Evolutionary conservation across 2,797 vertebrate genomes (phyloP).

Genomic region (Trichosurus vulpecula): DNA sequence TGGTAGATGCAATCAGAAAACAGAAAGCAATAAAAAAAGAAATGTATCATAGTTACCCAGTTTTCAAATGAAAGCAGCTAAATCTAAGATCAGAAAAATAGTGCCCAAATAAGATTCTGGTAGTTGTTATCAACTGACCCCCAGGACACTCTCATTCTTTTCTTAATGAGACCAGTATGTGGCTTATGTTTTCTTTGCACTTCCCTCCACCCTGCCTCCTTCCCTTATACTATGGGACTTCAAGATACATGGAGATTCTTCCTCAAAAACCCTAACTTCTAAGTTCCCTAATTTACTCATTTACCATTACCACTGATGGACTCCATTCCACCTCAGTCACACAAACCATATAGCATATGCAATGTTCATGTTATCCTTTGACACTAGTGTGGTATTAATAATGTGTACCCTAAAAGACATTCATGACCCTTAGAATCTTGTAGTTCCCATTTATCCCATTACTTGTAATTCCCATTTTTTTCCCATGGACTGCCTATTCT

Average conservation of each 20-base stretch:
- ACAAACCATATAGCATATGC: neutral
- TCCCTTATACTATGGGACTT: neutral
- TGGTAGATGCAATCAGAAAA: constrained; percentile 47
- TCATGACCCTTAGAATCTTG: no score
- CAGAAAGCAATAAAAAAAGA: constrained; percentile 17
- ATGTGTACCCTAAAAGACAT: neutral
- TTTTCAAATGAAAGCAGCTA: constrained; percentile 10
- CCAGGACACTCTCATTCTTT: neutral
- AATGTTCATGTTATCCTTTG: neutral
- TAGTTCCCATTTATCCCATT: no score
- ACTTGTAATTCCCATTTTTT: no score
- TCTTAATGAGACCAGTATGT: neutral
- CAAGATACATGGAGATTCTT: neutral
- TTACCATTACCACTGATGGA: neutral
- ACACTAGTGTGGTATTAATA: neutral
- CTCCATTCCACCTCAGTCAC: neutral
- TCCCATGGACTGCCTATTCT: no score
- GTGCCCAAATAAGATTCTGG: neutral
- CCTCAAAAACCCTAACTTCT: neutral
- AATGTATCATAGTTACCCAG: neutral
- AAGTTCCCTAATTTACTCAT: neutral
- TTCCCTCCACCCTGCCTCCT: neutral
- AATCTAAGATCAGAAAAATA: constrained; percentile 37
- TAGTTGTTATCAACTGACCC: neutral
- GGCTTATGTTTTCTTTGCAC: neutral